Evolutionary conservation across 2,797 vertebrate species (phyloP).

Genomic region (Diplodus puntazzo): DNA sequence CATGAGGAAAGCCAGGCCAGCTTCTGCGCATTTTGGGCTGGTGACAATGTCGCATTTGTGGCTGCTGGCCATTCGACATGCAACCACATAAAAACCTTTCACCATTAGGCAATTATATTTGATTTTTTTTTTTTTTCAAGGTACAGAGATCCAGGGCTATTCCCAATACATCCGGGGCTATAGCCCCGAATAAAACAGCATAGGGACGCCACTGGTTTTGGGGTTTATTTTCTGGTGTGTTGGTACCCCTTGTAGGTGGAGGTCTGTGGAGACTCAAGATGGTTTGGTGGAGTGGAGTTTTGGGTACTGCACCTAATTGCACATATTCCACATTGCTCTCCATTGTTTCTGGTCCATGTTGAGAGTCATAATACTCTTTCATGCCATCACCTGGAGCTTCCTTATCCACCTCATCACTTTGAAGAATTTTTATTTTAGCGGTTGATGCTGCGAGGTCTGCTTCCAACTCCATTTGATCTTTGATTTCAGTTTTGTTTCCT

Average conservation of each 20-base stretch:
- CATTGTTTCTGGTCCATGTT: neutral
- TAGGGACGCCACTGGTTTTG: too few relatives aligned
- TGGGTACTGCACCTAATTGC: neutral
- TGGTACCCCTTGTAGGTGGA: neutral
- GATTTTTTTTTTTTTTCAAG: too few relatives aligned
- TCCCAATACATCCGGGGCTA: too few relatives aligned
- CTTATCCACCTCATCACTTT: neutral
- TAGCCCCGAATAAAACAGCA: too few relatives aligned
- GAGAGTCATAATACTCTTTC: neutral
- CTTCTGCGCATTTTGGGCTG: too few relatives aligned
- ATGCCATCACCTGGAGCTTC: neutral
- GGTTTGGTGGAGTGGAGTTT: neutral
- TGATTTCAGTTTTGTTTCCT: neutral
- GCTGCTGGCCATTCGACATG: too few relatives aligned
- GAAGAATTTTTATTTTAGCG: neutral
- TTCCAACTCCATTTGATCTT: constrained; percentile 6
- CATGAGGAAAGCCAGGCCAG: too few relatives aligned
- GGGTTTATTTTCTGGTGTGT: neutral
- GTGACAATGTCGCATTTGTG: too few relatives aligned
- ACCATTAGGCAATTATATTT: too few relatives aligned
- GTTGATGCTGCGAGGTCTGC: constrained; percentile 3
- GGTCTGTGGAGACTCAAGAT: neutral
- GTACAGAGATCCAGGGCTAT: too few relatives aligned
- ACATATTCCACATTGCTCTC: neutral
- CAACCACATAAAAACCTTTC: too few relatives aligned